phyloP scores from a whole-genome alignment of 2,888 invertebrate genomes.

The Macaria liturata region DNA sequence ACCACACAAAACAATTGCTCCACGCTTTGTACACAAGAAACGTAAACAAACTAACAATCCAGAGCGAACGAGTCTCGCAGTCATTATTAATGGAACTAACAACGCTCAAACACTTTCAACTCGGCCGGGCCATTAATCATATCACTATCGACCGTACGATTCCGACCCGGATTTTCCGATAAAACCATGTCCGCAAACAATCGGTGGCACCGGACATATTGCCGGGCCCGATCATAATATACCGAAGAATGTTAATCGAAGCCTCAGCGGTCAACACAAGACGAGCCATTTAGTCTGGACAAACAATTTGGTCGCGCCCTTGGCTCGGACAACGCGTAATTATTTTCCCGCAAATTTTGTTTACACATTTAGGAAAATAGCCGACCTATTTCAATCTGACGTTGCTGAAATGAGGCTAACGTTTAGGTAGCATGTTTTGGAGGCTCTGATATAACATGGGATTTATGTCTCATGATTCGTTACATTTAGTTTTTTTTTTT shows the following conservation, averaged over 20 bases:
- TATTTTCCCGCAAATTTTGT: slow-evolving; percentile 15
- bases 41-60: slow-evolving; percentile 12
- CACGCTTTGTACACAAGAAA: not conserved
- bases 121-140: slow-evolving; percentile 23
- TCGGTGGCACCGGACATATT: slow-evolving; percentile 67
- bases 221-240: slow-evolving; percentile 62
- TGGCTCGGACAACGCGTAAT: slow-evolving; percentile 12
- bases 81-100: slow-evolving; percentile 19
- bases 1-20: too few relatives aligned
- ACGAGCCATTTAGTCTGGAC: slow-evolving; percentile 28
- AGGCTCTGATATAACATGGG: too few relatives aligned
- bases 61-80: slow-evolving; percentile 10
- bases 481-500: too few relatives aligned
- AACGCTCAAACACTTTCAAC: slow-evolving; percentile 24
- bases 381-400: slow-evolving; percentile 8
- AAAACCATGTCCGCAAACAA: slow-evolving; percentile 76
- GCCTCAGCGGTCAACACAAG: slow-evolving; percentile 54
- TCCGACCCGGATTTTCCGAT: slow-evolving; percentile 44
- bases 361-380: slow-evolving; percentile 12
- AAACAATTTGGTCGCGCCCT: slow-evolving; percentile 23
- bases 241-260: slow-evolving; percentile 71
- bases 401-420: slow-evolving; percentile 10
- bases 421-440: too few relatives aligned
- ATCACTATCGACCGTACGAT: slow-evolving; percentile 37
- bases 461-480: too few relatives aligned